Conservation (phyloP, 2,797 vertebrate species). For the Sebastes umbrosus region DNA sequence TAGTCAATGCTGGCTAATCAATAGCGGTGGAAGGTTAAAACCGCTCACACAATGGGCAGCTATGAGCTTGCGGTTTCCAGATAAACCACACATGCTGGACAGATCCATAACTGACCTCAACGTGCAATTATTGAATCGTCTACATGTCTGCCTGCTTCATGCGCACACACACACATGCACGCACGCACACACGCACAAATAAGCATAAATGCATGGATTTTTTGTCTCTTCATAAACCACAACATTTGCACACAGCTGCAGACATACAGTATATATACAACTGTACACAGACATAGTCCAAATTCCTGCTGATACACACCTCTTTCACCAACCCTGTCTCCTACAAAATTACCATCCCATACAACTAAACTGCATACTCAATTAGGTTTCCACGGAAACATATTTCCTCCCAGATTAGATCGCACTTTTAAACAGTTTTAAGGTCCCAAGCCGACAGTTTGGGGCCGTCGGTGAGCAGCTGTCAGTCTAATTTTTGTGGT, state of each 20-base stretch:
- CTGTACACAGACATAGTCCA: neutral
- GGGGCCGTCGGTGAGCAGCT: no score
- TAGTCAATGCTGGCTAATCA: slow-evolving; percentile 79
- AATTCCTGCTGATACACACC: neutral
- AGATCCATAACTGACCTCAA: slow-evolving; percentile 78
- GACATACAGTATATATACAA: neutral
- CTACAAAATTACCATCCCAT: neutral
- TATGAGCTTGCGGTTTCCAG: slow-evolving; percentile 73
- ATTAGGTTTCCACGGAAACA: no score
- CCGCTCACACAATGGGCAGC: slow-evolving; percentile 77
- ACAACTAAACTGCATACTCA: neutral
- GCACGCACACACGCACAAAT: slow-evolving; percentile 25
- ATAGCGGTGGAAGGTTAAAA: slow-evolving; percentile 84
- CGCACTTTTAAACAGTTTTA: no score
- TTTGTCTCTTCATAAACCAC: neutral
- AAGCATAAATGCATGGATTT: neutral
- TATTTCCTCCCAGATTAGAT: no score
- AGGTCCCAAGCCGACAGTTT: no score
- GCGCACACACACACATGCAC: neutral
- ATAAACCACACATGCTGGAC: slow-evolving; percentile 67
- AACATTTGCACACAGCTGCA: neutral
- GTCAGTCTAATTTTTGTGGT: no score
- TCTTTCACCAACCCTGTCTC: neutral
- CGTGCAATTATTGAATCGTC: slow-evolving; percentile 73
- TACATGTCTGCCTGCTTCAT: slow-evolving; percentile 49